Percentiles rank a stretch among this genome's conserved stretches.
Conservation (phyloP, 1,140 invertebrate species). For the Monomorium pharaonis region DNA sequence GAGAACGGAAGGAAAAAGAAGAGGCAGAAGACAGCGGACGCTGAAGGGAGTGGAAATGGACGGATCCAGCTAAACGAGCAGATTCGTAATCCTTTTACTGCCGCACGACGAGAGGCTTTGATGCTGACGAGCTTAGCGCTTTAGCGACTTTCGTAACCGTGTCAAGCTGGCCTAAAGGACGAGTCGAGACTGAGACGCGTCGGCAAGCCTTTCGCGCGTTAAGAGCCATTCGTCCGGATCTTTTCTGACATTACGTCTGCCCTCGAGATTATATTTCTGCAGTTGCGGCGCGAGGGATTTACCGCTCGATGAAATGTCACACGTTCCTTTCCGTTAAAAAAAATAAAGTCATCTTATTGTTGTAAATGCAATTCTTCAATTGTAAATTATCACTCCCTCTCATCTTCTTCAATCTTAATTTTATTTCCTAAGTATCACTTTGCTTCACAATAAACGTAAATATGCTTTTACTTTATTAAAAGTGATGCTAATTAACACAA, state of each 20-base stretch:
- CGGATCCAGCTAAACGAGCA: constrained; percentile 67
- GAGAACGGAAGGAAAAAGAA: neutral
- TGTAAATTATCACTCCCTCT: neutral
- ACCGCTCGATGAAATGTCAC: neutral
- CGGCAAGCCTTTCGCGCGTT: constrained; percentile 50
- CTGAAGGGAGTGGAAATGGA: constrained; percentile 44
- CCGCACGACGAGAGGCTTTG: constrained; percentile 64
- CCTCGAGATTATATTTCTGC: constrained; percentile 35
- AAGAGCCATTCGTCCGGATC: constrained; percentile 52
- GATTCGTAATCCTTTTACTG: constrained; percentile 72
- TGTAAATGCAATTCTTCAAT: neutral
- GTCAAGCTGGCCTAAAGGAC: constrained; percentile 70
- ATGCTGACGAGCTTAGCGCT: constrained; percentile 72
- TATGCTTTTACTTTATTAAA: neutral
- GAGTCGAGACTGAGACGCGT: constrained; percentile 49
- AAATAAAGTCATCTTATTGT: neutral
- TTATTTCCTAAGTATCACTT: neutral
- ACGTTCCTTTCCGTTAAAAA: neutral
- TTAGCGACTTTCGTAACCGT: constrained; percentile 69
- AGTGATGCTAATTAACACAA: neutral
- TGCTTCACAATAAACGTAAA: neutral
- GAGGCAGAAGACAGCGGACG: neutral
- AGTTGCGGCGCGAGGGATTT: constrained; percentile 9
- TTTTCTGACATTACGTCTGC: constrained; percentile 51
- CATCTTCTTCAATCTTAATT: neutral